These are phyloP conservation scores for Drosophila rufa DNA, from an alignment of 1,140 invertebrate genomes.

Conservation along the genomic window DNA sequence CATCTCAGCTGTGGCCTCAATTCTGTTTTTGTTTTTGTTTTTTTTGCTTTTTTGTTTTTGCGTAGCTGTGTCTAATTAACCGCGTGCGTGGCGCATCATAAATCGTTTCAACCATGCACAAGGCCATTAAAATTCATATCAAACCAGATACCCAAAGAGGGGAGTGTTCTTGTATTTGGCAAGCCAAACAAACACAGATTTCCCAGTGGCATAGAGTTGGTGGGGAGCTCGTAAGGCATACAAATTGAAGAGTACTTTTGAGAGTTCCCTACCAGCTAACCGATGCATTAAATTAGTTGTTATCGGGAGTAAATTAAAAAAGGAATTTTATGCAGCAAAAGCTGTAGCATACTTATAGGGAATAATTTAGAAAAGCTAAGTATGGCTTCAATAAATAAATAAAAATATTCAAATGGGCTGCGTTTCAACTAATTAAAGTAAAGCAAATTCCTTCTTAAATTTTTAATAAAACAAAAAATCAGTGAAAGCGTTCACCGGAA, in stretches of 20 bases:
- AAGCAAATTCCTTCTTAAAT: no score
- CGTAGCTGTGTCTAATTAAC: constrained; percentile 74
- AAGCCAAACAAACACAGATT: constrained; percentile 32
- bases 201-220: constrained; percentile 32
- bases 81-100: constrained; percentile 80
- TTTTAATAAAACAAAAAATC: background rate
- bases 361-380: no score
- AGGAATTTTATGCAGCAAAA: background rate
- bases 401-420: no score
- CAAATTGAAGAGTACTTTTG: constrained; percentile 2
- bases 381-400: no score
- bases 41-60: constrained; percentile 22
- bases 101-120: constrained; percentile 77
- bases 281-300: constrained; percentile 18
- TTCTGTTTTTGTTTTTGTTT: constrained; percentile 30
- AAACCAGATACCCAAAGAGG: constrained; percentile 47
- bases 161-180: constrained; percentile 46
- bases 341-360: background rate
- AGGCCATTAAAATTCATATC: constrained; percentile 77
- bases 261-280: background rate
- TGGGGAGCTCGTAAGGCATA: background rate
- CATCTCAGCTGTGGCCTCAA: constrained; percentile 60
- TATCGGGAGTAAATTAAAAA: background rate
- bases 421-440: no score
- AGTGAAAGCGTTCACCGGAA: constrained; percentile 15